Evolutionary conservation across 2,888 invertebrate species (phyloP).

Genomic region (Dasysyrphus tricinctus): DNA sequence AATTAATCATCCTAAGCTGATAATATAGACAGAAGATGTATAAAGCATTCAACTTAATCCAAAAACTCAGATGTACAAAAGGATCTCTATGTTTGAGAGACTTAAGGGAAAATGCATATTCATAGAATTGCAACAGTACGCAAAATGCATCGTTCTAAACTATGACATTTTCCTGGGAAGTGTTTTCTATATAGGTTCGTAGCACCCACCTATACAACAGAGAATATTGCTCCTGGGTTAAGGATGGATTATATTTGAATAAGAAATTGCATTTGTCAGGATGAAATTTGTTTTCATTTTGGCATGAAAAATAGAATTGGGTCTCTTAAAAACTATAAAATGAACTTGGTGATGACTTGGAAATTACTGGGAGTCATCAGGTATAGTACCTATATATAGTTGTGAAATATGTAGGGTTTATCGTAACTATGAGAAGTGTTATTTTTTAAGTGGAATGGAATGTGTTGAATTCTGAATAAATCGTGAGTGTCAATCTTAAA

Average conservation of each 20-base stretch:
- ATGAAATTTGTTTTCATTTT: conserved; percentile 15
- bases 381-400: too few species aligned
- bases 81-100: not conserved
- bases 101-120: not conserved
- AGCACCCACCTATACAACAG: not conserved
- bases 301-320: not conserved
- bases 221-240: not conserved
- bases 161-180: conserved; percentile 23
- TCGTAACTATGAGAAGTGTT: too few species aligned
- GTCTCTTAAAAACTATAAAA: conserved; percentile 1
- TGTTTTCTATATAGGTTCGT: not conserved
- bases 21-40: not conserved
- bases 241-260: conserved; percentile 17
- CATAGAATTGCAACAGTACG: not conserved
- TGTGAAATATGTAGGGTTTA: too few species aligned
- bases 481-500: too few species aligned
- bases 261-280: conserved; percentile 19
- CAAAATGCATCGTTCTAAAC: conserved; percentile 10
- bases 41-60: not conserved
- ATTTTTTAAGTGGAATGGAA: too few species aligned
- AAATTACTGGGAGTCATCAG: not conserved
- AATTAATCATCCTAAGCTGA: conserved; percentile 35
- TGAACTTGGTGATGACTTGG: not conserved
- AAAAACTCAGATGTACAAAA: not conserved
- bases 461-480: too few species aligned